Evolutionary conservation across 2,888 invertebrate species (phyloP).

Genomic region (Eilema depressum): DNA sequence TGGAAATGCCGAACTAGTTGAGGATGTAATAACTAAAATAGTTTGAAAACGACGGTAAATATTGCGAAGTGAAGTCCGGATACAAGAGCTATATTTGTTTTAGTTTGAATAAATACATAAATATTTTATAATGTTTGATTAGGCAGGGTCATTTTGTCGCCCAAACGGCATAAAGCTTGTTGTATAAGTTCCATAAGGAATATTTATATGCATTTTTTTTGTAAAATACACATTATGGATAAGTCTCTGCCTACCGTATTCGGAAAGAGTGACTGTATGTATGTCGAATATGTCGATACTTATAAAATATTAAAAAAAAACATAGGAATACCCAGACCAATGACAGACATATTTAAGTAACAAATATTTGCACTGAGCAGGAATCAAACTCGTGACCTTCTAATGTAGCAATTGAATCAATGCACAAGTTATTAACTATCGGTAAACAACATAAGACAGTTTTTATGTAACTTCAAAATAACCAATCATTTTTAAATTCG

Average conservation of each 20-base stretch:
- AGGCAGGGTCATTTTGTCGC: too few relatives aligned
- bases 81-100: conserved; percentile 4
- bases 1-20: background rate
- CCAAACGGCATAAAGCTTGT: too few relatives aligned
- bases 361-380: background rate
- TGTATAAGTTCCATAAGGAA: too few relatives aligned
- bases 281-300: too few relatives aligned
- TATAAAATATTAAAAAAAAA: too few relatives aligned
- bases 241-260: too few relatives aligned
- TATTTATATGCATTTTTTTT: too few relatives aligned
- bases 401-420: background rate
- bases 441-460: background rate
- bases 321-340: background rate
- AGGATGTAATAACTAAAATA: conserved; percentile 5
- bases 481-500: background rate
- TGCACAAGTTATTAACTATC: background rate
- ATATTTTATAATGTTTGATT: background rate
- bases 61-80: conserved; percentile 9
- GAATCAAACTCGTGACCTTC: background rate
- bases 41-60: conserved; percentile 1
- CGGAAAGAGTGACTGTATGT: too few relatives aligned
- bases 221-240: too few relatives aligned
- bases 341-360: background rate
- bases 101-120: background rate
- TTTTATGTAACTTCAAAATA: background rate